Conservation (phyloP, 2,113 vertebrate species). For the Brienomyrus brachyistius region DNA sequence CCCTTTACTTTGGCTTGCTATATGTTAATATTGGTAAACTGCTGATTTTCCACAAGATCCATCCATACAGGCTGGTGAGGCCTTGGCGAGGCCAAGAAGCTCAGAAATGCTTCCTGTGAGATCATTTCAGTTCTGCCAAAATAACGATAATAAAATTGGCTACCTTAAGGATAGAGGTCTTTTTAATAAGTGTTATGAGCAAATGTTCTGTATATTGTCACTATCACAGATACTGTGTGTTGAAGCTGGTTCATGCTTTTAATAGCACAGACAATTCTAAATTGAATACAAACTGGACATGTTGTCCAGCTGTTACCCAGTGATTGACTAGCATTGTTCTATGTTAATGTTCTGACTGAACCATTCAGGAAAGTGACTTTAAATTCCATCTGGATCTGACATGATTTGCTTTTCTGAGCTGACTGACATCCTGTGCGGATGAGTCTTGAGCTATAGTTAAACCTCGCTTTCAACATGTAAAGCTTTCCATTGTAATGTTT, state of each 20-base stretch:
- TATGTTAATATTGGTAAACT: conserved; percentile 1
- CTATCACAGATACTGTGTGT: neutral
- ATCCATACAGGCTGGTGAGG: conserved; percentile 11
- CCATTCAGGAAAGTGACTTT: conserved; percentile 10
- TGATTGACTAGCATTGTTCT: neutral
- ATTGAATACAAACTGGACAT: neutral
- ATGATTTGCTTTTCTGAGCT: neutral
- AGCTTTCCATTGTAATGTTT: conserved; percentile 24
- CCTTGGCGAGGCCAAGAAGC: neutral
- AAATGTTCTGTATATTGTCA: neutral
- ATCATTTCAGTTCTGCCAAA: neutral
- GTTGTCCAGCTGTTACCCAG: neutral
- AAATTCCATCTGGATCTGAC: neutral
- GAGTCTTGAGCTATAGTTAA: conserved; percentile 16
- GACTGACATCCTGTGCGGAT: conserved; percentile 9
- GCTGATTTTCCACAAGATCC: conserved; percentile 9
- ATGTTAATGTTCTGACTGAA: conserved; percentile 3
- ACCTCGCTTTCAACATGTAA: conserved; percentile 1
- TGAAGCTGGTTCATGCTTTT: neutral
- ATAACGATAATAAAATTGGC: neutral
- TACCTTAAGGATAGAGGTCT: neutral
- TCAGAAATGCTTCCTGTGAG: neutral
- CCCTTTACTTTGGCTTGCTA: neutral
- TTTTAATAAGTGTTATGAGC: neutral
- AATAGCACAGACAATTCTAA: neutral